phyloP scores from a whole-genome alignment of 2,113 vertebrate genomes.

The Triplophysa tibetana region DNA sequence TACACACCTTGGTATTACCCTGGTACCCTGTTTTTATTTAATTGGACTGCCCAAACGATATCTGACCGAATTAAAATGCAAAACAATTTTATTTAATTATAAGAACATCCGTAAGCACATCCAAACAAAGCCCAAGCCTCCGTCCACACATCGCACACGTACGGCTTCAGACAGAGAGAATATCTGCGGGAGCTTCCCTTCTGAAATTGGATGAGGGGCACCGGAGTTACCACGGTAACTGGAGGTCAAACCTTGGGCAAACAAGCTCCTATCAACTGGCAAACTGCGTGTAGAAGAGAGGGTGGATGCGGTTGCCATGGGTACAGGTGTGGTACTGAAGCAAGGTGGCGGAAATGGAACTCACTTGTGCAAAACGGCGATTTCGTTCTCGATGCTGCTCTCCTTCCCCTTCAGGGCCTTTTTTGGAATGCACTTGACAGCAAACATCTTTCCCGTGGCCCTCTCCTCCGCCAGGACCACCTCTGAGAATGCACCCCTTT shows the following conservation, averaged over 20 bases:
- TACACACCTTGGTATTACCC: too few relatives aligned
- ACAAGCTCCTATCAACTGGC: slow-evolving; percentile 7
- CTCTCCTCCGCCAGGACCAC: slow-evolving; percentile 92
- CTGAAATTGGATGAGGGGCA: slow-evolving; percentile 27
- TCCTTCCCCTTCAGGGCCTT: slow-evolving; percentile 97
- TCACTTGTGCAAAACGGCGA: slow-evolving; percentile 92
- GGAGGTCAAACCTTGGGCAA: slow-evolving; percentile 30
- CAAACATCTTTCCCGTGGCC: slow-evolving; percentile 87
- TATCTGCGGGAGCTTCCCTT: slow-evolving; percentile 7
- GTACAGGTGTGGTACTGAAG: slow-evolving; percentile 15
- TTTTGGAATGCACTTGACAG: slow-evolving; percentile 96
- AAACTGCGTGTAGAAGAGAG: slow-evolving; percentile 19
- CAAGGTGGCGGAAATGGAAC: slow-evolving; percentile 56
- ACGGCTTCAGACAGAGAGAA: neutral
- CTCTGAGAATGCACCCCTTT: slow-evolving; percentile 94
- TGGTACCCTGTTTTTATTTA: too few relatives aligned
- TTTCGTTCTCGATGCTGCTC: slow-evolving; percentile 98
- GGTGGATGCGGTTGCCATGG: slow-evolving; percentile 27
- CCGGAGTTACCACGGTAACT: slow-evolving; percentile 34
- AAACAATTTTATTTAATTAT: too few relatives aligned
- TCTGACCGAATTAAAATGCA: too few relatives aligned
- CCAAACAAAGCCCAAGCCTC: neutral
- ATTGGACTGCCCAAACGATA: too few relatives aligned
- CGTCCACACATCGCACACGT: neutral
- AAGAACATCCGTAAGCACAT: neutral